Evolutionary conservation across 2,888 invertebrate genomes (phyloP), one percentile per base, ranked within the genome.

Genomic region (Sinodicranocentrus sp.): DNA sequence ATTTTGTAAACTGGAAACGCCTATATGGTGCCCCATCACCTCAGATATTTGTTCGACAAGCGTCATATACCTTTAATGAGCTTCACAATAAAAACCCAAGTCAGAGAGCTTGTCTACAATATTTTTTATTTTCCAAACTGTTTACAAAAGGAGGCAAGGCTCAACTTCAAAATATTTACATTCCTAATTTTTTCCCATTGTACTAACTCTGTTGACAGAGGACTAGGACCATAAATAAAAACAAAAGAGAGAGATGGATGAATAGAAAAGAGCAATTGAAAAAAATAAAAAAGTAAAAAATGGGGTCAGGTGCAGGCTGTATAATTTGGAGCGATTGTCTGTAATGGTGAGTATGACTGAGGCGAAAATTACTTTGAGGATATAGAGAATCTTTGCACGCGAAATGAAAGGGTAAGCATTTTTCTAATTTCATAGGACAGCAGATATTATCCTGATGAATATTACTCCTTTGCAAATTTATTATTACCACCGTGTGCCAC

Each of bases 241-340:
- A 39, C 19, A 63, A 63, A 39, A 3, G 21, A 43, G 67, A 70
- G 28, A 52, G 54, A n/a, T n/a, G n/a, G n/a, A n/a, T n/a, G n/a
- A n/a, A n/a, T n/a, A n/a, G n/a, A n/a, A n/a, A n/a, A n/a, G n/a
- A n/a, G n/a, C n/a, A n/a, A n/a, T n/a, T n/a, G n/a, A n/a, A n/a
- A n/a, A 26, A 19, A 23, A 25, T 61, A 26, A 23, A 61, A 10
- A 61, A 26, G 10, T 61, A 26, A 72, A 72, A 72, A 72, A 57
- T 72, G 57, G 59, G 72, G 72, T 72, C 72, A 72, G 72, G 59
- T 72, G 59, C 39, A 39, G n/a, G n/a, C n/a, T 39, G 39, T 13
- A 52, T n/a, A 6, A n/a, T 52, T 52, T 52, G 52, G 52, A 52
- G 52, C 15, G 54, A 21, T 39, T 13, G 39, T 6, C 39, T 39